Evolutionary conservation across 2,888 invertebrate species (phyloP).

Genomic region (Parthenolecanium corni): DNA sequence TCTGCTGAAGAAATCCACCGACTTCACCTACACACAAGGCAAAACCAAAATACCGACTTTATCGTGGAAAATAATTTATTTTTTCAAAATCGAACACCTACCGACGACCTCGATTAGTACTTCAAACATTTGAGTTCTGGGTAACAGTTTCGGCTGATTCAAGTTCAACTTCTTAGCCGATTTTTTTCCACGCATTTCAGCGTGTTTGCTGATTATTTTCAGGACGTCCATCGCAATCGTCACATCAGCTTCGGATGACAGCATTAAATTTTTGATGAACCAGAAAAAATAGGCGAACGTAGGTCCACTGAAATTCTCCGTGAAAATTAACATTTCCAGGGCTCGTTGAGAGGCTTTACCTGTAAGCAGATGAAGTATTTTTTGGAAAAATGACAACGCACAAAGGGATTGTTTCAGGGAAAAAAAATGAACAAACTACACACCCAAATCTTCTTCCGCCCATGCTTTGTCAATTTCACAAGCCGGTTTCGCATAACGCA

Average conservation of each 20-base stretch:
- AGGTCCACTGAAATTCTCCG: conserved; percentile 18
- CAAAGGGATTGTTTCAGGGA: not conserved
- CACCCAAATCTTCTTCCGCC: conserved; percentile 53
- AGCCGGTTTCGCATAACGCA: conserved; percentile 64
- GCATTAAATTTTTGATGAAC: conserved; percentile 17
- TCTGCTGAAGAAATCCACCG: conserved; percentile 57
- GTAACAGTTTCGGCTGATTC: conserved; percentile 64
- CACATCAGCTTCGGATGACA: conserved; percentile 23
- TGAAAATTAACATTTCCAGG: conserved; percentile 24
- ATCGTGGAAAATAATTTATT: not conserved
- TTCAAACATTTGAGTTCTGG: conserved; percentile 67
- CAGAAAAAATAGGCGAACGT: conserved; percentile 26
- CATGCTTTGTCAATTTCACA: conserved; percentile 67
- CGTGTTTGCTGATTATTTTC: conserved; percentile 23
- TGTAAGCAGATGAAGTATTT: conserved; percentile 16
- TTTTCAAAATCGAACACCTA: conserved; percentile 38
- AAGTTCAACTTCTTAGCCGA: conserved; percentile 39
- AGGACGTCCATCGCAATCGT: conserved; percentile 18
- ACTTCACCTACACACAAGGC: conserved; percentile 39
- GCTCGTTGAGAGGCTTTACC: conserved; percentile 32
- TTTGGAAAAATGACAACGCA: not conserved
- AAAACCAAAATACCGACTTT: conserved; percentile 23
- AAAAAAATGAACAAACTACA: conserved; percentile 32
- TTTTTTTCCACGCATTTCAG: conserved; percentile 21
- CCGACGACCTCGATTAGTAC: conserved; percentile 66